phyloP scores from a whole-genome alignment of 2,797 vertebrate species.

The Salmo trutta region DNA sequence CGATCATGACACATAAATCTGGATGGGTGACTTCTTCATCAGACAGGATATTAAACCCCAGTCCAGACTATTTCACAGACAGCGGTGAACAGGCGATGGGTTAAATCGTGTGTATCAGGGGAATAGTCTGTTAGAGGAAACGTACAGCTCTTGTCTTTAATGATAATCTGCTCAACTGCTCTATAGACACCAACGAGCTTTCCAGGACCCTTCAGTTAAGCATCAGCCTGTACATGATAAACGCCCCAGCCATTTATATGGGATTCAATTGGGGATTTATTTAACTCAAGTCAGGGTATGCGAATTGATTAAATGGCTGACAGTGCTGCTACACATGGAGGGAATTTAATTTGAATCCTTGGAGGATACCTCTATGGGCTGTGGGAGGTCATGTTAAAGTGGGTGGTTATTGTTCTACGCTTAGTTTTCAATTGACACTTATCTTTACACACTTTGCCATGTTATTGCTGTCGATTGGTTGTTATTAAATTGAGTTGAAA shows the following conservation, averaged over 20 bases:
- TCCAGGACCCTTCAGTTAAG: conserved; percentile 63
- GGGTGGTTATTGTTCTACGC: conserved; percentile 49
- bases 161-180: conserved; percentile 74
- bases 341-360: conserved; percentile 74
- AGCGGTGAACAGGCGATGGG: conserved; percentile 78
- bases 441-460: conserved; percentile 46
- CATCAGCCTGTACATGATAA: conserved; percentile 72
- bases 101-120: conserved; percentile 84
- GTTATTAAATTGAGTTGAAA: conserved; percentile 54
- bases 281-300: conserved; percentile 77
- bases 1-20: conserved; percentile 71
- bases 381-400: conserved; percentile 29
- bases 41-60: conserved; percentile 87
- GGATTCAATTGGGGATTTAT: conserved; percentile 80
- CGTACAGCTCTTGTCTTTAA: conserved; percentile 66
- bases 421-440: conserved; percentile 14
- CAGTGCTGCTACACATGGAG: conserved; percentile 68
- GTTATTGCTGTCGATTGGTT: conserved; percentile 62
- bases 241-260: conserved; percentile 75
- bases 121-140: conserved; percentile 53
- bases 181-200: conserved; percentile 68
- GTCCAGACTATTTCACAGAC: conserved; percentile 77
- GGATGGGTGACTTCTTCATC: conserved; percentile 80
- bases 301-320: conserved; percentile 75
- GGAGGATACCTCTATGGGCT: conserved; percentile 57